Base-by-base conservation (phyloP, 2,113 vertebrate genomes). In the Chaetodon auriga region DNA sequence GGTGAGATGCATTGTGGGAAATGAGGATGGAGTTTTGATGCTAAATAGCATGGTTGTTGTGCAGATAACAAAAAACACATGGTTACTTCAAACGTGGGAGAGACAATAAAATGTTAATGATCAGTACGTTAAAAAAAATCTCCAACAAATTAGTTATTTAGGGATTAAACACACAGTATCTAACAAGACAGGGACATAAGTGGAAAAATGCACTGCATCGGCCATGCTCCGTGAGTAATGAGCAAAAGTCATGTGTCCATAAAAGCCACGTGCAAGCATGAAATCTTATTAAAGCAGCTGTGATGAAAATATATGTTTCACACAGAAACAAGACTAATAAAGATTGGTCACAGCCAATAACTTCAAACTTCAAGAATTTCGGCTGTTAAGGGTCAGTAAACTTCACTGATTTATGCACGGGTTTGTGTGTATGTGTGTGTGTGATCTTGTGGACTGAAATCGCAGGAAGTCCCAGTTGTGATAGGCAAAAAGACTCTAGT, bases 401-500 rank as follows among this genome's bases (percentile, higher is more conserved):
- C 61, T 23, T 7, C 14, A 3, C 0, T 43, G 16, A 13, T 23
- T 2, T 51, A 2, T 55, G 38, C n/a, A 13, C 13, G 14, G 1
- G 23, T 53, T 14, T 46, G 13, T 19, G 12, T 43, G 58, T 35
- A 7, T 41, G 15, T 62, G 63, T 30, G 71, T 73, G 15, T 23
- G 57, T n/a, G 45, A 53, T 54, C 38, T 41, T 55, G 62, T 55
- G 16, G 48, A 25, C 5, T 62, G 54, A 68, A 72, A 78, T 55
- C 68, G 25, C 14, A 6, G 54, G 48, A 78, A 54, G 66, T 61
- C 61, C 73, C 68, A 18, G 55, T 51, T 62, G 54, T 30, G 36
- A 73, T 25, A 77, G 57, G 68, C 66, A 76, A 30, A 25, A 41
- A 71, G 83, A 76, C 80, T 82, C 65, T 41, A 76, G 73, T 18